These are phyloP conservation scores for Mola mola DNA, from an alignment of 2,113 vertebrate species.

Conservation along the genomic window DNA sequence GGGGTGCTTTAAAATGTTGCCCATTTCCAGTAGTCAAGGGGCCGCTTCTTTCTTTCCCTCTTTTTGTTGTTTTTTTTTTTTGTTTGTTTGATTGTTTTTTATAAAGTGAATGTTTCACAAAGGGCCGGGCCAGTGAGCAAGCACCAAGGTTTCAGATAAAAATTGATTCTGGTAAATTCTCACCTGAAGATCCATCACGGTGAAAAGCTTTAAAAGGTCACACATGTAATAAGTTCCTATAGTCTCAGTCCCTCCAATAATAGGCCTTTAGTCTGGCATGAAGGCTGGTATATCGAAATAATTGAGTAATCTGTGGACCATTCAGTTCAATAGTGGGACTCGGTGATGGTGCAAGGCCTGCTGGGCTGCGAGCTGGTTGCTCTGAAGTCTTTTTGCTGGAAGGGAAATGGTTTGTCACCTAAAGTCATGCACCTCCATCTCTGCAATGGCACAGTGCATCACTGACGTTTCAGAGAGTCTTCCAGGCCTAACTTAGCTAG, in stretches of 20 bases:
- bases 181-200: conserved; percentile 86
- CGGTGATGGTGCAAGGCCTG: conserved; percentile 75
- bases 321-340: conserved; percentile 83
- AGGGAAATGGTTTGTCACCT: conserved; percentile 74
- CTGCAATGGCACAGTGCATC: conserved; percentile 57
- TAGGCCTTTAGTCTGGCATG: conserved; percentile 84
- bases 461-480: conserved; percentile 71
- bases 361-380: conserved; percentile 69
- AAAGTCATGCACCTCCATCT: conserved; percentile 65
- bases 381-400: conserved; percentile 66
- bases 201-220: conserved; percentile 87
- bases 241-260: conserved; percentile 85
- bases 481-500: conserved; percentile 46
- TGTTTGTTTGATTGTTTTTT: conserved; percentile 50
- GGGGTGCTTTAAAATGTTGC: conserved; percentile 75
- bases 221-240: conserved; percentile 87
- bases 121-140: conserved; percentile 70
- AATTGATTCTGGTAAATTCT: conserved; percentile 87
- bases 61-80: neutral
- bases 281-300: conserved; percentile 86
- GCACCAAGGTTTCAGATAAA: conserved; percentile 80
- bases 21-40: conserved; percentile 72
- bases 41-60: conserved; percentile 25
- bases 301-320: conserved; percentile 87
- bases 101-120: conserved; percentile 79